Base-by-base conservation (phyloP, 2,797 vertebrate genomes). In the Bradypodion ventrale region DNA sequence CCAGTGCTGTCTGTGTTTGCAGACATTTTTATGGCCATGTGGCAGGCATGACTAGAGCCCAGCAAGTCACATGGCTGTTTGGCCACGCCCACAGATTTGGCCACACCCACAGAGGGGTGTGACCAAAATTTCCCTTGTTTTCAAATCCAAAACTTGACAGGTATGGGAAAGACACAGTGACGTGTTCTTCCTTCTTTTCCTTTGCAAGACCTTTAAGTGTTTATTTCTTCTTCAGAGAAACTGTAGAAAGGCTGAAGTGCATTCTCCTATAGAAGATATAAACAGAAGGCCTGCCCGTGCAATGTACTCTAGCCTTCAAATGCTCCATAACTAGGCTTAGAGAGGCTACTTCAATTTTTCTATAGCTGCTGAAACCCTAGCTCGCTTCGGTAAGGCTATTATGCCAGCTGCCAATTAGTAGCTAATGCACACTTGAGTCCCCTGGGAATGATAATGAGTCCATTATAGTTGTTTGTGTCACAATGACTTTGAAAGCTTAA, bases 301-400 rank as follows among this genome's bases (percentile, higher is more conserved):
- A 35, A 73, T 32, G 73, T 37, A 56, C 37, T 84, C 65, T 32
- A 73, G 44, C 37, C 63, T 29, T 83, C 7, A 66, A 19, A n/a
- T 9, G 3, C 10, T 62, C 84, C 85, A 69, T n/a, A 80, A 42
- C 40, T 5, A 60, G 13, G 2, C 4, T 0, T 88, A 52, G 75
- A 87, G 40, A 87, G 29, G 13, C 78, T 35, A 7, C 59, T 46
- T 87, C n/a, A 63, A 42, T 16, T 37, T 88, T 88, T 2, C 27
- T 66, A 15, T 12, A 7, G 44, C 82, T 46, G 42, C 52, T 0
- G 0, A 82, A 75, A 3, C 2, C 49, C 69, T n/a, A 1, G n/a
- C n/a, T n/a, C 25, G 21, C 37, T 85, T 79, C 84, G 63, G 68
- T 79, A 80, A 83, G 44, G 82, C 29, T 40, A 15, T 83, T 40